A percentile compares a stretch with the other conserved stretches of the same genome.
Conservation (phyloP, 2,888 invertebrate genomes). For the Caenorhabditis parvicauda region DNA sequence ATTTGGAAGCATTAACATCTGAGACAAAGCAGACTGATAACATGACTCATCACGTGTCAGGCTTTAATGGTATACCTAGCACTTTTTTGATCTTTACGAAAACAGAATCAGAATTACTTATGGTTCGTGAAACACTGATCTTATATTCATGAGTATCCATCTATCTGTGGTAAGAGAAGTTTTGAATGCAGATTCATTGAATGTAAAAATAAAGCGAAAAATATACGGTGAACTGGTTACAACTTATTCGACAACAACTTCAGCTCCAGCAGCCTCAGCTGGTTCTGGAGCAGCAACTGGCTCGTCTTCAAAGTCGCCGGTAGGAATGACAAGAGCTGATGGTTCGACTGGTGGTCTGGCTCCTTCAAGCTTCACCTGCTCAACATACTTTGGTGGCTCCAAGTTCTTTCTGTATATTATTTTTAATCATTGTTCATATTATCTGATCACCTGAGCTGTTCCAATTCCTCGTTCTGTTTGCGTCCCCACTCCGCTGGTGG, state of each 20-base stretch:
- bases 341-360: slow-evolving; percentile 57
- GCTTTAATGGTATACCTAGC: too few relatives aligned
- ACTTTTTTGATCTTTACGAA: too few relatives aligned
- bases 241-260: slow-evolving; percentile 28
- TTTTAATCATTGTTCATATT: neutral
- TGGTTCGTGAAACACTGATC: too few relatives aligned
- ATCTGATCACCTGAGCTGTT: slow-evolving; percentile 29
- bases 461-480: slow-evolving; percentile 60
- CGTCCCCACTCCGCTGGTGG: slow-evolving; percentile 63
- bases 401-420: slow-evolving; percentile 42
- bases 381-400: slow-evolving; percentile 62
- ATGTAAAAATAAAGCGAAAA: neutral
- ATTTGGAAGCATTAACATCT: too few relatives aligned
- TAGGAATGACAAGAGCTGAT: slow-evolving; percentile 53
- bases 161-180: neutral
- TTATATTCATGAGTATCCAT: neutral
- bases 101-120: neutral
- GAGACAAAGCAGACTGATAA: too few relatives aligned
- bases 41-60: too few relatives aligned
- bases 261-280: slow-evolving; percentile 18
- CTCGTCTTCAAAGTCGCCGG: slow-evolving; percentile 38
- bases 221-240: neutral
- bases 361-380: slow-evolving; percentile 60
- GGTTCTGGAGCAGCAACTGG: slow-evolving; percentile 10
- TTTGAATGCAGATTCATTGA: neutral